These are phyloP conservation scores for Artibeus jamaicensis DNA, from an alignment of 2,797 vertebrate genomes.

Conservation along the genomic window DNA sequence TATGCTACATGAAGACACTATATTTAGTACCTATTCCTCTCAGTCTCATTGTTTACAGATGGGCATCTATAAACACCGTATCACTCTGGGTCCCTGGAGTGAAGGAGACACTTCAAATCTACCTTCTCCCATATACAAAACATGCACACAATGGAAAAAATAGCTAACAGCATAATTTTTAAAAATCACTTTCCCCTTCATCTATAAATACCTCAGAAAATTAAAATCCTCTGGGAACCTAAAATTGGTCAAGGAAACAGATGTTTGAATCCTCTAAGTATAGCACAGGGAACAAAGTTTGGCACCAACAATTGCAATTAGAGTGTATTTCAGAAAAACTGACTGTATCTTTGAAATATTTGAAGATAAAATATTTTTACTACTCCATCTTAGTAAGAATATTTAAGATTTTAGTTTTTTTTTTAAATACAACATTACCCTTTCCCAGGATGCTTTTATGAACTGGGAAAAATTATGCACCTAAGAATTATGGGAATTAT, in stretches of 20 bases:
- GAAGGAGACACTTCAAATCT: not conserved
- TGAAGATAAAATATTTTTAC: slow-evolving; percentile 47
- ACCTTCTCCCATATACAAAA: slow-evolving; percentile 22
- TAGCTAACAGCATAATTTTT: slow-evolving; percentile 14
- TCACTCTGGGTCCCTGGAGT: not conserved
- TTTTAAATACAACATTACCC: slow-evolving; percentile 20
- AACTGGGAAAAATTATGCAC: slow-evolving; percentile 1
- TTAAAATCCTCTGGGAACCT: slow-evolving; percentile 51
- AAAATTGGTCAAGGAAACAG: slow-evolving; percentile 66
- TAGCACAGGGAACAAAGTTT: slow-evolving; percentile 35
- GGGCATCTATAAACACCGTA: not conserved
- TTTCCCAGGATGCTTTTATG: slow-evolving; percentile 11
- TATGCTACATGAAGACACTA: not conserved
- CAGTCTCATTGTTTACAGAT: slow-evolving; percentile 35
- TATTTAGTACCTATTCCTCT: slow-evolving; percentile 38
- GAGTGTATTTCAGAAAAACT: slow-evolving; percentile 31
- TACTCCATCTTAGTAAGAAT: slow-evolving; percentile 16
- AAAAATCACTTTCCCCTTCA: slow-evolving; percentile 39
- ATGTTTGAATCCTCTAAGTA: slow-evolving; percentile 59
- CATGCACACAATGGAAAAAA: slow-evolving; percentile 40
- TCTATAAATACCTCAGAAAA: slow-evolving; percentile 69
- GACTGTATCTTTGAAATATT: slow-evolving; percentile 19
- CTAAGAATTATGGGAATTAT: slow-evolving; percentile 49
- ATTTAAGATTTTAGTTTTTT: slow-evolving; percentile 46
- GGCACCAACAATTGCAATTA: slow-evolving; percentile 31